A percentile compares a stretch with the other conserved stretches of the same genome.
Evolutionary conservation across 2,888 invertebrate species (phyloP).

Genomic region (Adelognathus sp.): DNA sequence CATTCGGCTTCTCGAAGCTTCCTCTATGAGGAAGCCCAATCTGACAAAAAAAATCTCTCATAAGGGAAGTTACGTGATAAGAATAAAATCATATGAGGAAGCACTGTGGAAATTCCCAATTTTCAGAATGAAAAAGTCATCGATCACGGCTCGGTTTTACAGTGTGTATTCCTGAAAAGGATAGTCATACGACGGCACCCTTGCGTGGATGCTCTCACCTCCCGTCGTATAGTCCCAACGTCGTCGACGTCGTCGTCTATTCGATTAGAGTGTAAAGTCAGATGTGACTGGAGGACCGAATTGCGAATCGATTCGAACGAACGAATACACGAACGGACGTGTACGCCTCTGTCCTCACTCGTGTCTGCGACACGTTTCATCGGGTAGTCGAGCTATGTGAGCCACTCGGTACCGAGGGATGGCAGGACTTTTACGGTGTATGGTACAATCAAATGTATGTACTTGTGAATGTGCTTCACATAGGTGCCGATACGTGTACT

Average conservation of each 20-base stretch:
- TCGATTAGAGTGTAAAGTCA: conserved; percentile 58
- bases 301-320: conserved; percentile 56
- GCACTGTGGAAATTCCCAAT: too few species aligned
- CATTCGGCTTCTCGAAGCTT: too few species aligned
- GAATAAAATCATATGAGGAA: too few species aligned
- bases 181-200: neutral
- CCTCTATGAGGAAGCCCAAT: too few species aligned
- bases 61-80: too few species aligned
- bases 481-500: too few species aligned
- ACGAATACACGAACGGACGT: conserved; percentile 41
- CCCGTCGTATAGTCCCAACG: neutral
- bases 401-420: conserved; percentile 4
- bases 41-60: too few species aligned
- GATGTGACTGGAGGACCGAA: conserved; percentile 56
- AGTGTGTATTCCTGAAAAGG: neutral
- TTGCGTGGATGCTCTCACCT: neutral
- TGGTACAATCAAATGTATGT: conserved; percentile 21
- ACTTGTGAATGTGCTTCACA: neutral
- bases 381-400: conserved; percentile 20
- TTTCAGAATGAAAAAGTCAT: too few species aligned
- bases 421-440: conserved; percentile 4
- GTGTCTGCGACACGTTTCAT: conserved; percentile 41
- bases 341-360: conserved; percentile 15
- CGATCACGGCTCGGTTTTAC: too few species aligned
- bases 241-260: conserved; percentile 51